Percentiles rank a stretch among this genome's conserved stretches.
Conservation (phyloP, 2,797 vertebrate genomes). For the Choloepus didactylus region DNA sequence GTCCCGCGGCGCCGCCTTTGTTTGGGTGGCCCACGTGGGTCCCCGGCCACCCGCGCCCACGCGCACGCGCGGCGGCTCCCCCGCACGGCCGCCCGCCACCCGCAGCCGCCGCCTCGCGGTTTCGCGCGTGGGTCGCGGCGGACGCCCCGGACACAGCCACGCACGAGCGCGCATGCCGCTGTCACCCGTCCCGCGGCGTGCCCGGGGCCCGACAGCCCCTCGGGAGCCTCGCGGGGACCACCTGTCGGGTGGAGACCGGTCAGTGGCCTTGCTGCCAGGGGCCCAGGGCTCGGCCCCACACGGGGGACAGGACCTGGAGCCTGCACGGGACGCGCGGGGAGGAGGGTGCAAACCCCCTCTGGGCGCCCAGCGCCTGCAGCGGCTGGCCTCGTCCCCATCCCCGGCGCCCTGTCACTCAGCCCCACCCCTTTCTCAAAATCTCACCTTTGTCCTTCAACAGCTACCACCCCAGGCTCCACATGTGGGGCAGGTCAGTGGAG, state of each 20-base stretch:
- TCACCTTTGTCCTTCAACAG: background rate
- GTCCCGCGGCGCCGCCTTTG: slow-evolving; percentile 76
- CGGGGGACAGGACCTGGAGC: background rate
- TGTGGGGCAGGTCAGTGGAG: background rate
- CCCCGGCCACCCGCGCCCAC: slow-evolving; percentile 38
- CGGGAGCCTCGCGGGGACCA: no score
- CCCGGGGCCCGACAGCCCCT: background rate
- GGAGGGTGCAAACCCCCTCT: background rate
- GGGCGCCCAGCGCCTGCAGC: background rate
- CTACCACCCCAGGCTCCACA: background rate
- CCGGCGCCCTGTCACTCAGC: no score
- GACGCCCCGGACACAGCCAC: background rate
- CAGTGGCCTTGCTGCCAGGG: background rate
- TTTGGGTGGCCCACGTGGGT: slow-evolving; percentile 81
- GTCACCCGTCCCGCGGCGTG: background rate
- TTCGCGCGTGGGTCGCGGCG: background rate
- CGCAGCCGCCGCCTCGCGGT: background rate
- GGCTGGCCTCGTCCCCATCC: background rate
- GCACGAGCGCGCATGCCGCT: slow-evolving; percentile 3
- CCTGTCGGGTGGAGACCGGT: background rate
- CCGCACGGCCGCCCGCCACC: background rate
- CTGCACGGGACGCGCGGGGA: background rate
- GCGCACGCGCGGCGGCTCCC: slow-evolving; percentile 57
- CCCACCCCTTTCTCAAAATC: background rate
- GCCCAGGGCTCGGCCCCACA: background rate